Evolutionary conservation across 2,888 invertebrate species (phyloP), one percentile per base, ranked within the genome.

Genomic region (Lepidocyrtinus sp.): DNA sequence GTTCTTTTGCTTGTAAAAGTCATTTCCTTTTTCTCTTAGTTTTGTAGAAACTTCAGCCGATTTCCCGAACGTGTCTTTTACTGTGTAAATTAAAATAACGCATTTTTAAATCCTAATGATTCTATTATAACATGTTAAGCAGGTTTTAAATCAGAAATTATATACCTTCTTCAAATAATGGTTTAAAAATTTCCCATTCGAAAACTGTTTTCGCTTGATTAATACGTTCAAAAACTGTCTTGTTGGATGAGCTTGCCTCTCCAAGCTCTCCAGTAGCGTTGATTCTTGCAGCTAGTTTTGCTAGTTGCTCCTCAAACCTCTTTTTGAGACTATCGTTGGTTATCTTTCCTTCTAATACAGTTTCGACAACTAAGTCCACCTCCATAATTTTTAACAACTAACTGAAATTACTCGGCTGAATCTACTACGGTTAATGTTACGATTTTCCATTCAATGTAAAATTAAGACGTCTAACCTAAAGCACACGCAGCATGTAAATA

Each of bases 1-100:
- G 21, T 84, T 80, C 55, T 73, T 74, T 0, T 67, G 55, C 27
- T 82, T 82, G 83, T 86, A 86, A 17, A 75, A 73, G 1, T 74
- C 77, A 70, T 86, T 86, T 25, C 81, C 85, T 36, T 81, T 75
- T 55, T 78, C 74, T 17, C 75, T 25, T 5, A 82, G 45, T 1
- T 2, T 19, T 19, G 25, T 46, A 2, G 82, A 82, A 1, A 78
- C 15, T 15, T 72, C 46, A 2, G 61, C 24, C 1, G 19, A 55
- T 27, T 81, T 81, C 9, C 17, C 19, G 46, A 72, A 77, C n/a
- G 22, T 36, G 0, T 36, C 26, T 17, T 36, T 5, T 36, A 36
- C 36, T n/a, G n/a, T n/a, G n/a, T n/a, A n/a, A n/a, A n/a, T n/a
- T n/a, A n/a, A n/a, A n/a, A n/a, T n/a, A n/a, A n/a, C n/a, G n/a